These are phyloP conservation scores for Perccottus glenii DNA, from an alignment of 2,113 vertebrate species.

Conservation along the genomic window DNA sequence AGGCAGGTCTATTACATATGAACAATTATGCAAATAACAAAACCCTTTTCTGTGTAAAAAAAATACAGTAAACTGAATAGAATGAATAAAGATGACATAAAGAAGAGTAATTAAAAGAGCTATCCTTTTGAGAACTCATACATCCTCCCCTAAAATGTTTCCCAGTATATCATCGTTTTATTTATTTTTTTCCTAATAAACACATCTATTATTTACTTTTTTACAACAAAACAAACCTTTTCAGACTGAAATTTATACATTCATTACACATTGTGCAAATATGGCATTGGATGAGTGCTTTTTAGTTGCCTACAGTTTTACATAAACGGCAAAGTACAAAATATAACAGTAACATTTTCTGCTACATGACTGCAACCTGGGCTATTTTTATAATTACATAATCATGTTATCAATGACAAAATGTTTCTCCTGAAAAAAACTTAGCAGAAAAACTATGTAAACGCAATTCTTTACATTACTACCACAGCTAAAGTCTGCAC, in stretches of 20 bases:
- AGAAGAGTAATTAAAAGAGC: conserved; percentile 12
- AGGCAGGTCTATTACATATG: conserved; percentile 7
- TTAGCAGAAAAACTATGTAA: background rate
- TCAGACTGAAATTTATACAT: background rate
- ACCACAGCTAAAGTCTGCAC: background rate
- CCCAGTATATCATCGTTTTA: no score
- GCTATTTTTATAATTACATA: conserved; percentile 1
- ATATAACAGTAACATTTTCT: conserved; percentile 1
- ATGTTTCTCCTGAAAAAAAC: background rate
- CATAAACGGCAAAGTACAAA: background rate
- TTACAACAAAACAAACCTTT: no score
- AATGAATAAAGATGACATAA: background rate
- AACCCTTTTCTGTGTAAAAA: background rate
- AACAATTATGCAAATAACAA: conserved; percentile 2
- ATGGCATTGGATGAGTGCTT: conserved; percentile 14
- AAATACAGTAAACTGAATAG: conserved; percentile 21
- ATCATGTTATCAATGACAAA: background rate
- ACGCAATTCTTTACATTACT: background rate
- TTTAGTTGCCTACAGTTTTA: background rate
- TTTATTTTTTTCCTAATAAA: no score
- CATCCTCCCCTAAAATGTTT: background rate
- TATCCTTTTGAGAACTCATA: conserved; percentile 7
- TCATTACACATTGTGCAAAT: conserved; percentile 55
- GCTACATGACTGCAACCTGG: conserved; percentile 57
- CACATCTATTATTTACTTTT: no score